Evolutionary conservation across 2,113 vertebrate species (phyloP).

Genomic region (Sinocyclocheilus maitianheensis): DNA sequence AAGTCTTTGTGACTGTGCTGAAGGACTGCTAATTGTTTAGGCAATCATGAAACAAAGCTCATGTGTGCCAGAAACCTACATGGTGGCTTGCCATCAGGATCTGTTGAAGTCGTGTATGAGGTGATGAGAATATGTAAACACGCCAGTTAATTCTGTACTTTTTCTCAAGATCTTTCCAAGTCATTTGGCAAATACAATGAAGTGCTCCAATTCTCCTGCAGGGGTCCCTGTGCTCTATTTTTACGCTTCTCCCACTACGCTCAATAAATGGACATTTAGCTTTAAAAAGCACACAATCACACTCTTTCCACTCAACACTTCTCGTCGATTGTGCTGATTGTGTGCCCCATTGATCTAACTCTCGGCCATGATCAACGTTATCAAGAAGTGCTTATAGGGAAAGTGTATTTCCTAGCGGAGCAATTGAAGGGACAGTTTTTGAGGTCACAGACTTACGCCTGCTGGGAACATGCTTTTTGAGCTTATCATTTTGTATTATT

Average conservation of each 20-base stretch:
- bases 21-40: background rate
- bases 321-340: constrained; percentile 63
- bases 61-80: background rate
- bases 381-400: constrained; percentile 56
- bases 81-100: background rate
- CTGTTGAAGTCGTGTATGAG: constrained; percentile 27
- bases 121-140: background rate
- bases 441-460: background rate
- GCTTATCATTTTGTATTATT: constrained; percentile 11
- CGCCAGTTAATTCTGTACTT: background rate
- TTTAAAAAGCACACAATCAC: background rate
- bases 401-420: constrained; percentile 26
- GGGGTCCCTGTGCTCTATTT: constrained; percentile 52
- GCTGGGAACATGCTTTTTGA: background rate
- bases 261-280: constrained; percentile 29
- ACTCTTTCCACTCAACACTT: constrained; percentile 42
- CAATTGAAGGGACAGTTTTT: constrained; percentile 15
- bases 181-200: background rate
- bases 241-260: background rate
- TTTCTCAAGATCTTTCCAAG: background rate
- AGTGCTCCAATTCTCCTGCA: constrained; percentile 44
- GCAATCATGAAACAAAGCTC: background rate
- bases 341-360: constrained; percentile 60
- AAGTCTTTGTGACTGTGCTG: constrained; percentile 25
- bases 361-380: constrained; percentile 54